Evolutionary conservation across 2,113 vertebrate genomes (phyloP), one percentile per base, ranked within the genome.

Genomic region (Hydrolagus affinis): DNA sequence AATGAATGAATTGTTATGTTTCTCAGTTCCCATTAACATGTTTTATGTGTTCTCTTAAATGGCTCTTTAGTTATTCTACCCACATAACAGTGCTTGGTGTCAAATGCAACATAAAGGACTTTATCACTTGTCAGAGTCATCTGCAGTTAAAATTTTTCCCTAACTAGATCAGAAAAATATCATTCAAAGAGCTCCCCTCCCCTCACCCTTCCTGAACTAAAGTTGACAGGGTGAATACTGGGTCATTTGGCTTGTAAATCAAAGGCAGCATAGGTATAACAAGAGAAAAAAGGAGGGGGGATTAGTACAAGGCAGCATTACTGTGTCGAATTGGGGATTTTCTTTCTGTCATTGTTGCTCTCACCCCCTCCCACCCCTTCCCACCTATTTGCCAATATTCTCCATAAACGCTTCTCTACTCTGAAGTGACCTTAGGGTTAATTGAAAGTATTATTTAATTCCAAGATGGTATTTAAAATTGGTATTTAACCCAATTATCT

Each of bases 171-270:
- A 66, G 78, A 66, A 60, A 68, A 83, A 28, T 83, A 83, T 66
- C 15, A 66, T 83, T 66, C 78, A 30, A 62, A 17, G 32, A 62
- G 66, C 28, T 60, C 28, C 21, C 78, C 44, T 6, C 44, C 44
- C 1, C 6, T 6, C 44, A 1, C 44, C 44, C 44, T 44, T 44
- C 64, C 62, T 83, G 78, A 83, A 83, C 78, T 83, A 68, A 11
- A 19, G 25, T 83, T 66, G 78, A 83, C 62, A 83, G 78, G 78
- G 78, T 83, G 60, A 30, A 15, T 23, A 66, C 60, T 15, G 32
- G 78, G 78, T 64, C 78, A 66, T 25, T 66, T 83, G 28, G 78
- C 78, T 83, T 83, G 62, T 83, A 83, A 83, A 83, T 83, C 78
- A 83, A 75, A 83, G 62, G 78, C 78, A 66, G 23, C 25, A 9